Conservation (phyloP, 2,888 invertebrate genomes). For the Cheilosia scutellata region DNA sequence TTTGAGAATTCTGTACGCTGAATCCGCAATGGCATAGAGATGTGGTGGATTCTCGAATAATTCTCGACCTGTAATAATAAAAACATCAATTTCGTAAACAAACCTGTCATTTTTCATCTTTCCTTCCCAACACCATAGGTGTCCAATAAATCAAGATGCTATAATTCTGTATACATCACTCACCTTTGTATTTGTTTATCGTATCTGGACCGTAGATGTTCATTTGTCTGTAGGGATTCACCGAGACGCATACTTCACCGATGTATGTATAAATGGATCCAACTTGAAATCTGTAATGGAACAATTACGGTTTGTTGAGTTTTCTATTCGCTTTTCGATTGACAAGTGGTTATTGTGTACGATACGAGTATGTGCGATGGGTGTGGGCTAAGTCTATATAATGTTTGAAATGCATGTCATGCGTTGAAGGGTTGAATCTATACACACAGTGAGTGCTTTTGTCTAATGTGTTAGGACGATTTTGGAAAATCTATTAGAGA, state of each 20-base stretch:
- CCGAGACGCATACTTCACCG: constrained; percentile 98
- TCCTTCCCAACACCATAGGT: constrained; percentile 7
- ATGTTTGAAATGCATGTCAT: constrained; percentile 56
- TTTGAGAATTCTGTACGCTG: constrained; percentile 97
- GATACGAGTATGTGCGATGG: background rate
- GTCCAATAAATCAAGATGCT: constrained; percentile 10
- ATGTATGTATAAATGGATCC: constrained; percentile 99
- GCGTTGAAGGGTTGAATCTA: constrained; percentile 44
- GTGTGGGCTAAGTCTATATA: background rate
- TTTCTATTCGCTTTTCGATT: constrained; percentile 35
- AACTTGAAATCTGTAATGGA: constrained; percentile 89
- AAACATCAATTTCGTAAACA: constrained; percentile 29
- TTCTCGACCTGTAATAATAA: constrained; percentile 88
- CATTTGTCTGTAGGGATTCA: constrained; percentile 97
- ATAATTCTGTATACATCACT: constrained; percentile 54
- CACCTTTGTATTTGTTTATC: constrained; percentile 95
- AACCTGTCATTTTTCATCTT: background rate
- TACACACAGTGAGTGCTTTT: constrained; percentile 14
- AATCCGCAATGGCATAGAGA: constrained; percentile 98
- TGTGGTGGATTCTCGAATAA: constrained; percentile 98
- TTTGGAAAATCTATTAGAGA: constrained; percentile 3
- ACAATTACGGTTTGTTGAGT: constrained; percentile 54
- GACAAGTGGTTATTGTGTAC: constrained; percentile 34
- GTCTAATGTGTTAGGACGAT: constrained; percentile 21
- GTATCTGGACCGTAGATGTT: constrained; percentile 95